A percentile compares a stretch with the other conserved stretches of the same genome.
phyloP scores from a whole-genome alignment of 2,113 vertebrate genomes.

The Epinephelus cyanopodus region DNA sequence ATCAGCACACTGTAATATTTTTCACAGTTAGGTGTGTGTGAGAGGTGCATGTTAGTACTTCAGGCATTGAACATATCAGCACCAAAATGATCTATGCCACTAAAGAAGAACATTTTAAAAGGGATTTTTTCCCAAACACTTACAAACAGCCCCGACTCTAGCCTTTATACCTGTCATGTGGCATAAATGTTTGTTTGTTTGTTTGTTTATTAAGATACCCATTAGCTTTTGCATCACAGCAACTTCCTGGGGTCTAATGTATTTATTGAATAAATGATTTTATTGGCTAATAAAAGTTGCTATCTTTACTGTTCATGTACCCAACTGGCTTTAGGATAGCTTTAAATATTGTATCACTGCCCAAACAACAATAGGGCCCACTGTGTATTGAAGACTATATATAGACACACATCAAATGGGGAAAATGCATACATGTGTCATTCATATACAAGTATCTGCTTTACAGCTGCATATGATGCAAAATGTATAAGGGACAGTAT shows the following conservation, averaged over 20 bases:
- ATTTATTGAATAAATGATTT: slow-evolving; percentile 2
- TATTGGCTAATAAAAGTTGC: too few species aligned
- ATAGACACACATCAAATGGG: slow-evolving; percentile 27
- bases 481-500: slow-evolving; percentile 37
- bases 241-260: too few species aligned
- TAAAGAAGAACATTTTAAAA: background rate
- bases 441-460: slow-evolving; percentile 60
- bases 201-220: too few species aligned
- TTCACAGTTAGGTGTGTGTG: background rate
- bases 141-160: background rate
- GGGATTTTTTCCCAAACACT: background rate
- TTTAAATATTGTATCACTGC: background rate
- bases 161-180: background rate
- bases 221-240: too few species aligned
- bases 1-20: background rate
- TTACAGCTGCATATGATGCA: slow-evolving; percentile 36
- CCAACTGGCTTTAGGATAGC: background rate
- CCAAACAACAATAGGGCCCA: background rate
- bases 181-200: background rate
- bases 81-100: background rate
- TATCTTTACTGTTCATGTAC: background rate
- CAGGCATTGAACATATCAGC: background rate
- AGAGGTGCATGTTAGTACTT: slow-evolving; percentile 20
- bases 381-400: slow-evolving; percentile 4
- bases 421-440: slow-evolving; percentile 41